Conservation (phyloP, 2,113 vertebrate genomes). For the Peromyscus californicus region DNA sequence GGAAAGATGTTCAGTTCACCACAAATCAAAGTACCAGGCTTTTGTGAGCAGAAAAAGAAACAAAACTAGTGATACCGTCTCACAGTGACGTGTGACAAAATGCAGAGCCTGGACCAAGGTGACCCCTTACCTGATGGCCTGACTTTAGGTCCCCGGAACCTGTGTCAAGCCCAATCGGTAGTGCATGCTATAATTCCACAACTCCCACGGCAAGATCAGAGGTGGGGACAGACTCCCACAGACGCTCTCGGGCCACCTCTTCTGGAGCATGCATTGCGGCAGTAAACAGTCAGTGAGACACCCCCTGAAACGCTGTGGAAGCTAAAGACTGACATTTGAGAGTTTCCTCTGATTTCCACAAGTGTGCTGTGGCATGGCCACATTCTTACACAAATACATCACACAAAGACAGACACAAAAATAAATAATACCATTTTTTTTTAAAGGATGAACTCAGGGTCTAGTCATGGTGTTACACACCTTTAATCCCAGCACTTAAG, state of each 20-base stretch:
- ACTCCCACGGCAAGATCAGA: background rate
- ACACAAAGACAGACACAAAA: background rate
- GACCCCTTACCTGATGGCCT: background rate
- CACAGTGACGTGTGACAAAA: slow-evolving; percentile 20
- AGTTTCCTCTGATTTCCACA: background rate
- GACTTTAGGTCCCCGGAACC: background rate
- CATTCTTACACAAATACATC: background rate
- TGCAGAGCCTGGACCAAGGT: background rate
- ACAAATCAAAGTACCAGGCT: background rate
- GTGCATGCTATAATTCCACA: background rate
- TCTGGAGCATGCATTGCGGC: background rate
- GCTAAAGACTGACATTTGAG: background rate
- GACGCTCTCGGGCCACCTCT: background rate
- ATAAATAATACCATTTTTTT: background rate
- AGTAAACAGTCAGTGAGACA: background rate
- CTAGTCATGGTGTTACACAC: no score
- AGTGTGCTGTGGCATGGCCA: background rate
- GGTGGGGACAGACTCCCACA: background rate
- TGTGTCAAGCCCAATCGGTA: background rate
- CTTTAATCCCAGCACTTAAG: no score
- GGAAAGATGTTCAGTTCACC: background rate
- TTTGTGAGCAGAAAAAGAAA: slow-evolving; percentile 52
- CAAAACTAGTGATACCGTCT: background rate
- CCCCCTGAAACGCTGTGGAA: background rate
- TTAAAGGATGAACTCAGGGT: background rate